phyloP scores from a whole-genome alignment of 2,888 invertebrate genomes.

The Branchipolynoe longqiensis region DNA sequence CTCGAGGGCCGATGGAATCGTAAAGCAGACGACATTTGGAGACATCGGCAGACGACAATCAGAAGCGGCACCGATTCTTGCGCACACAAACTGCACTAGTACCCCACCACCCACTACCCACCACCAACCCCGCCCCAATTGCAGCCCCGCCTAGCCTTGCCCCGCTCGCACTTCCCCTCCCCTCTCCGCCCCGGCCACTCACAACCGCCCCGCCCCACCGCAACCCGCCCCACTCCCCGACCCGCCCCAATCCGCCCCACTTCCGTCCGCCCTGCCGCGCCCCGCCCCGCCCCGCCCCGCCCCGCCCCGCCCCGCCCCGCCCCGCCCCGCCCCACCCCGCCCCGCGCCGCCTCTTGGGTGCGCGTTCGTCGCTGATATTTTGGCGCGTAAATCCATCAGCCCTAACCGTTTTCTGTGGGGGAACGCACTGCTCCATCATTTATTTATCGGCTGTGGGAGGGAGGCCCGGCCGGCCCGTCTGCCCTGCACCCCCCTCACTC shows the following conservation, averaged over 20 bases:
- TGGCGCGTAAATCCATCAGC: slow-evolving; percentile 22
- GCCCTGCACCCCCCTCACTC: neutral
- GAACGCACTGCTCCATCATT: neutral
- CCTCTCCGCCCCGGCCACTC: neutral
- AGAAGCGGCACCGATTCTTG: too few species aligned
- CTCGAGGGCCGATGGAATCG: too few species aligned
- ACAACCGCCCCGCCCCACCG: neutral
- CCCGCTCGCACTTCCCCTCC: neutral
- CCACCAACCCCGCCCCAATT: neutral
- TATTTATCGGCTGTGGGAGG: slow-evolving; percentile 1
- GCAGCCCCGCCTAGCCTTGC: neutral
- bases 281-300: neutral
- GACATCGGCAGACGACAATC: too few species aligned
- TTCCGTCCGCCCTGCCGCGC: neutral
- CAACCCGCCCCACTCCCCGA: too few species aligned
- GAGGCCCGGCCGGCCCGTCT: neutral
- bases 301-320: neutral
- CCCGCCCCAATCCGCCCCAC: neutral
- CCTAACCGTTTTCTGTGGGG: slow-evolving; percentile 12
- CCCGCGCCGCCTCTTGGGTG: neutral
- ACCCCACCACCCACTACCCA: too few species aligned
- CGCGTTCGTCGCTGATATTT: slow-evolving; percentile 4
- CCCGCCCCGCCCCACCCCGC: neutral
- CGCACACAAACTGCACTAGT: too few species aligned
- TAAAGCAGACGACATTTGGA: too few species aligned